Evolutionary conservation across 2,888 invertebrate genomes (phyloP).

Genomic region (Mesochorus sp.): DNA sequence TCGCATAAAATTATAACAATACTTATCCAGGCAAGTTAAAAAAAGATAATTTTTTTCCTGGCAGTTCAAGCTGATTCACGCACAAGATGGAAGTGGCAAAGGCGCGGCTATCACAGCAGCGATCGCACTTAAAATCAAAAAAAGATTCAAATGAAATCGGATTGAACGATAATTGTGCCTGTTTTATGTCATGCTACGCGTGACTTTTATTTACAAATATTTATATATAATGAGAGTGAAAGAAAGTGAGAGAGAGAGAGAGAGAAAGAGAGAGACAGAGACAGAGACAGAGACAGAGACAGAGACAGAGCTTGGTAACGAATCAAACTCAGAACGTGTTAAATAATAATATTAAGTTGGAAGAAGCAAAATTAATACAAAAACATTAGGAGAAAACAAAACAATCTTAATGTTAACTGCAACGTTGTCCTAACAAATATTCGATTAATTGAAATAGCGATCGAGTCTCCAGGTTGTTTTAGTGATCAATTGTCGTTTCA

Average conservation of each 20-base stretch:
- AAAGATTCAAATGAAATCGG: slow-evolving; percentile 75
- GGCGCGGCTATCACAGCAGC: slow-evolving; percentile 91
- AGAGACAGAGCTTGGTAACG: background rate
- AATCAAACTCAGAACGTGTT: background rate
- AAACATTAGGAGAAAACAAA: no score
- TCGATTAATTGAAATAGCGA: no score
- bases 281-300: background rate
- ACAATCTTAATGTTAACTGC: no score
- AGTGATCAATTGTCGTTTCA: no score
- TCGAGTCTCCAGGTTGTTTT: no score
- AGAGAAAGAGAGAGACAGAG: background rate
- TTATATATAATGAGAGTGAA: background rate
- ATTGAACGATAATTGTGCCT: background rate
- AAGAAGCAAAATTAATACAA: background rate
- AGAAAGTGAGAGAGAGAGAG: background rate
- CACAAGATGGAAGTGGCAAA: slow-evolving; percentile 92
- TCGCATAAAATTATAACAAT: no score
- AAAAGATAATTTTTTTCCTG: background rate
- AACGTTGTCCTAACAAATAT: no score
- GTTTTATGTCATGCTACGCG: slow-evolving; percentile 10
- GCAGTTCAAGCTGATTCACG: slow-evolving; percentile 87
- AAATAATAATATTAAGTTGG: background rate
- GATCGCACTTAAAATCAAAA: slow-evolving; percentile 85
- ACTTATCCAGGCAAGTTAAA: no score
- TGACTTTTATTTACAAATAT: slow-evolving; percentile 8